Conservation (phyloP, 2,113 vertebrate genomes). For the Corapipo altera region DNA sequence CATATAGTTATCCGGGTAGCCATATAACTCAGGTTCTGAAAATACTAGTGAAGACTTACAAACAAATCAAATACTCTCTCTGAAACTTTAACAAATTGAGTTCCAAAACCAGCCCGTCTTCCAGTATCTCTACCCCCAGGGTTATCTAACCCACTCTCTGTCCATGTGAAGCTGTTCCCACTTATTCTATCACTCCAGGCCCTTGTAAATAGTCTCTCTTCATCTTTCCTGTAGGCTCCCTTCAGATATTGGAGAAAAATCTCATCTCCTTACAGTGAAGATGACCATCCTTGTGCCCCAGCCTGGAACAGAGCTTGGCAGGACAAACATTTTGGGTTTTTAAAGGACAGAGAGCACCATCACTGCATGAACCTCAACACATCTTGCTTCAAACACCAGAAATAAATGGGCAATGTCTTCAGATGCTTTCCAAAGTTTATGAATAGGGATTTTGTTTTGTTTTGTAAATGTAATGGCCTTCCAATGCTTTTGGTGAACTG, state of each 20-base stretch:
- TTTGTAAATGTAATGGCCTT: accelerated
- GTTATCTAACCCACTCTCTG: not conserved
- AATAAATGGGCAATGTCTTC: not conserved
- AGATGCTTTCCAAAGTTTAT: not conserved
- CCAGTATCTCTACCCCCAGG: not conserved
- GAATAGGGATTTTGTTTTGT: not conserved
- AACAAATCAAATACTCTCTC: not conserved
- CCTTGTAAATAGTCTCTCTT: not conserved
- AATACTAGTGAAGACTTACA: not conserved
- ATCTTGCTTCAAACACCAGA: not conserved
- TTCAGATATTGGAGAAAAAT: not conserved
- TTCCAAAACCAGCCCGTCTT: accelerated
- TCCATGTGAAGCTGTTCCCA: not conserved
- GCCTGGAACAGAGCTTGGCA: not conserved
- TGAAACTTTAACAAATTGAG: not conserved
- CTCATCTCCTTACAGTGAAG: not conserved
- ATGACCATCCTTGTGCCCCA: not conserved
- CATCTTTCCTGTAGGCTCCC: not conserved
- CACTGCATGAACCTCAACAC: not conserved
- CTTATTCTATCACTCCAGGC: not conserved
- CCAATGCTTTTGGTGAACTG: not conserved
- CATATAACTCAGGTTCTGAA: not conserved
- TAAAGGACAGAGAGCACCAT: not conserved
- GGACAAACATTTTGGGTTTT: not conserved
- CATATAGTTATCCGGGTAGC: not conserved